phyloP scores from a whole-genome alignment of 2,888 invertebrate genomes.

The Limnephilus auricula region DNA sequence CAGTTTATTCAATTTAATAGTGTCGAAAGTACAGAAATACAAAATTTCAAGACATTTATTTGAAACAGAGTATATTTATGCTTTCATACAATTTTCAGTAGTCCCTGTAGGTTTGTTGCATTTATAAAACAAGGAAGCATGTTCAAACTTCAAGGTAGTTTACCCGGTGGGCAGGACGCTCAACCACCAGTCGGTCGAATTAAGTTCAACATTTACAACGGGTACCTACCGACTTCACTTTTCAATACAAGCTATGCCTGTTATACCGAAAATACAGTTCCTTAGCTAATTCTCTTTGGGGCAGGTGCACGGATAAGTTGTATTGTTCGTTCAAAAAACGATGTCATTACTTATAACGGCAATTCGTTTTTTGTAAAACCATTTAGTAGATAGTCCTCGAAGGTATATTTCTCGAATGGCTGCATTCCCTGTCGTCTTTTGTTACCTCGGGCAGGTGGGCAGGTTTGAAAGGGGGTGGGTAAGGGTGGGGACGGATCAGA shows the following conservation, averaged over 20 bases:
- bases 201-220: neutral
- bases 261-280: neutral
- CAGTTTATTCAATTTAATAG: neutral
- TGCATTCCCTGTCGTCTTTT: neutral
- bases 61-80: neutral
- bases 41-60: neutral
- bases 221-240: too few relatives aligned
- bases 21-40: neutral
- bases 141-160: too few relatives aligned
- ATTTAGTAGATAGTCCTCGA: neutral
- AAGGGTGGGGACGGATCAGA: neutral
- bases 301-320: neutral
- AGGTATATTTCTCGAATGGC: neutral
- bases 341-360: neutral
- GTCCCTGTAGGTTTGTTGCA: too few relatives aligned
- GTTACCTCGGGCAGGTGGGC: constrained; percentile 2
- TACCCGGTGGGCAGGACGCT: neutral
- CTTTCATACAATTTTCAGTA: too few relatives aligned
- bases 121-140: too few relatives aligned
- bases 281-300: neutral
- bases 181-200: neutral
- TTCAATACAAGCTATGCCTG: too few relatives aligned
- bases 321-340: neutral
- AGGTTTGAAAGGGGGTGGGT: neutral
- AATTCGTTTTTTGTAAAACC: neutral